Evolutionary conservation across 2,888 invertebrate species (phyloP), one percentile per base, ranked within the genome.

Genomic region (Myopa tessellatipennis): DNA sequence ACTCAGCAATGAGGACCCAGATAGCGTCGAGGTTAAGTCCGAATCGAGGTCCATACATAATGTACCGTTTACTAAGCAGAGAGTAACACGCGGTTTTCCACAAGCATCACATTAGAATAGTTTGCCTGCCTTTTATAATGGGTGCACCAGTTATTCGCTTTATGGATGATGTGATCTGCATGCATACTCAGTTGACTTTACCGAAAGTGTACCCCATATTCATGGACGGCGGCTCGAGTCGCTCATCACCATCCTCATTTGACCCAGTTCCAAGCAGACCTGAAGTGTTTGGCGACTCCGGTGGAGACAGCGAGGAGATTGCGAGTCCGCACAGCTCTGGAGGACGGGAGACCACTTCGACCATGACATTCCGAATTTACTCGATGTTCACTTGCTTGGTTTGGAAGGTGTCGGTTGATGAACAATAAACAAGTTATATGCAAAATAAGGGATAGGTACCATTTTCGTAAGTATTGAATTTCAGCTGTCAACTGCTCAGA

Each of bases 361-460:
- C 69, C 69, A 60, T 69, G 69, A 50, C 69, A 68, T 75, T 75
- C 65, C 18, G 38, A 68, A 69, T 38, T 60, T 40, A 34, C 45
- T 14, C 68, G 38, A 58, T 69, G 75, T 68, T 60, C 75, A 75
- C 68, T 74, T 69, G 69, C 50, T 75, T 36, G 45, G 75, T 69
- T 75, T 75, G 83, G 85, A 86, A 86, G 86, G 86, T 86, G 86
- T 86, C 87, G 86, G 87, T 86, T 86, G 87, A 87, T 87, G 86
- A 87, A 86, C 86, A 86, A 87, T 86, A 86, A 86, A 87, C 87
- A 86, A 86, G 85, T 86, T 86, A 81, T 76, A 79, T 78, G 81
- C 81, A 82, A 79, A 78, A 80, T 71, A 77, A 75, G 75, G 83
- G 83, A 77, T 82, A 83, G 83, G 86, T 83, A 85, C 83, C 83